These are phyloP conservation scores for Chrysocyon brachyurus DNA, from an alignment of 2,797 vertebrate species.

Conservation along the genomic window DNA sequence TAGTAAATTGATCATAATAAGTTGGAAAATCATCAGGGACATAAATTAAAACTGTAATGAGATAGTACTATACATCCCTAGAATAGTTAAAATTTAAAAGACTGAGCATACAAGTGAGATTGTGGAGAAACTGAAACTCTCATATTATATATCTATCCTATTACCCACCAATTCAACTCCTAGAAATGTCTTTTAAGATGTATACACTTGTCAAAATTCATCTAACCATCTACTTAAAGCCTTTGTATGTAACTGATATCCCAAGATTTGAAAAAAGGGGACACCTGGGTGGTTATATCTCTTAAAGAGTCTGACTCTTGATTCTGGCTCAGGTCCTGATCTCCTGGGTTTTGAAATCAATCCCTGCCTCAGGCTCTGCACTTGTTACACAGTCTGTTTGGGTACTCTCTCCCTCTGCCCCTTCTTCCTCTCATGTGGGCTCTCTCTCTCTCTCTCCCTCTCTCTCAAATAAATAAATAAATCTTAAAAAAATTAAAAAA, in stretches of 20 bases:
- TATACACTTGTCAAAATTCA: not conserved
- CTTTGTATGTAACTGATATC: not conserved
- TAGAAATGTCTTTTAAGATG: not conserved
- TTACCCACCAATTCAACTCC: not conserved
- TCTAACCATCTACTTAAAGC: not conserved
- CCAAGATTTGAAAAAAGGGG: not conserved
- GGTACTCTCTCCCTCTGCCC: not conserved
- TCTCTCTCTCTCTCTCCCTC: too few species aligned
- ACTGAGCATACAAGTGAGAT: not conserved
- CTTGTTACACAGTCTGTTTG: not conserved
- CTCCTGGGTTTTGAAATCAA: not conserved
- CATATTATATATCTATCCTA: not conserved
- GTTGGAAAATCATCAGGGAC: not conserved
- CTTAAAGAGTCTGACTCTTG: not conserved
- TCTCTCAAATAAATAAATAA: not conserved
- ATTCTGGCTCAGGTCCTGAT: not conserved
- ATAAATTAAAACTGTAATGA: not conserved
- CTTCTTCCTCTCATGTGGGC: rapidly evolving
- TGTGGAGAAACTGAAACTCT: not conserved
- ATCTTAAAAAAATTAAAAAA: not conserved
- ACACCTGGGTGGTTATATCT: not conserved
- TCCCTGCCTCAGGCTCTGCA: not conserved
- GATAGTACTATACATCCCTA: not conserved
- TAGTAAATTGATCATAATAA: not conserved
- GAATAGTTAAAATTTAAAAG: not conserved